Percentiles rank a stretch among this genome's conserved stretches.
phyloP scores from a whole-genome alignment of 2,888 invertebrate genomes.

The Spodoptera exigua region DNA sequence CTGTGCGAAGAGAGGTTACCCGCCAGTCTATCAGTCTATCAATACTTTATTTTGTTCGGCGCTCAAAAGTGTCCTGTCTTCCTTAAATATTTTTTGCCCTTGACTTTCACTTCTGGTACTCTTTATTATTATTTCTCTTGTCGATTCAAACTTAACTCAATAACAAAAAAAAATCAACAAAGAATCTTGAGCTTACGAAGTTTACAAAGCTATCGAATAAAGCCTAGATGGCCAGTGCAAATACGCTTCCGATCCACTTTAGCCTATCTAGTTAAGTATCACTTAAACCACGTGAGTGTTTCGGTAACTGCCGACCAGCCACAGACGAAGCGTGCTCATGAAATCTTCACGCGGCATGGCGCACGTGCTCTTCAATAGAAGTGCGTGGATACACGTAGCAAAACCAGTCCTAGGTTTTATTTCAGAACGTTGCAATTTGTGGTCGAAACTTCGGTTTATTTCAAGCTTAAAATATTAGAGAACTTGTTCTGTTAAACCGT shows the following conservation, averaged over 20 bases:
- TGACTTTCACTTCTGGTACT: too few relatives aligned
- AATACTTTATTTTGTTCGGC: too few relatives aligned
- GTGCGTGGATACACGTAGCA: background rate
- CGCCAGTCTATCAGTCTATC: too few relatives aligned
- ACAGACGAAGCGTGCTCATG: constrained; percentile 15
- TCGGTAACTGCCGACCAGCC: background rate
- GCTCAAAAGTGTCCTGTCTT: too few relatives aligned
- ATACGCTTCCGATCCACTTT: background rate
- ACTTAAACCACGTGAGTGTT: constrained; percentile 22
- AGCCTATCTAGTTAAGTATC: constrained; percentile 12
- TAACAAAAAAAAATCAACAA: too few relatives aligned
- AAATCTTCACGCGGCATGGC: constrained; percentile 30
- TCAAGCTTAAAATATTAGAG: background rate
- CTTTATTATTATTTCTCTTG: too few relatives aligned
- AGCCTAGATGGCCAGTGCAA: constrained; percentile 8
- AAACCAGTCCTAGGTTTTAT: background rate
- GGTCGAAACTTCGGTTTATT: background rate
- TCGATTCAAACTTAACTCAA: too few relatives aligned
- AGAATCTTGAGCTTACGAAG: too few relatives aligned
- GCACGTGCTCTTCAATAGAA: constrained; percentile 7
- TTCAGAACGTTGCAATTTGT: too few relatives aligned
- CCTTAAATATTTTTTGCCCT: too few relatives aligned
- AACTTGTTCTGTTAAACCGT: background rate
- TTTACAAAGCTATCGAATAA: background rate
- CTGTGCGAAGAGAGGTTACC: too few relatives aligned